phyloP scores from a whole-genome alignment of 2,888 invertebrate species.

The Charanyca ferruginea region DNA sequence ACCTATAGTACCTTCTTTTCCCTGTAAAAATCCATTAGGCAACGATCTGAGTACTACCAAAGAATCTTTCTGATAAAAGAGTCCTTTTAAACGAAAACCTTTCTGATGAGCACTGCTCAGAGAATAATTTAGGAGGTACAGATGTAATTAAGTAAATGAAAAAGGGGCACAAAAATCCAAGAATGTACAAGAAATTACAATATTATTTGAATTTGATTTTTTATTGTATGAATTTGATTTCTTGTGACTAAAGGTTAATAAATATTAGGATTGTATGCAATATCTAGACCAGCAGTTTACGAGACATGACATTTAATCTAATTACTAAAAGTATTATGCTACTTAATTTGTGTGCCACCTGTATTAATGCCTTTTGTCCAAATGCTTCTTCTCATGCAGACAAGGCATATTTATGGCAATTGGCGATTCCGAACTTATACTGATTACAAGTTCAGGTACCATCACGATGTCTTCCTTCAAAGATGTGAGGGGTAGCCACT shows the following conservation, averaged over 20 bases:
- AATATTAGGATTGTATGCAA: background rate
- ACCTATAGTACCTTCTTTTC: constrained; percentile 25
- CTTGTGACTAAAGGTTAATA: background rate
- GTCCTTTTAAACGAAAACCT: constrained; percentile 9
- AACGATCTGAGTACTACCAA: constrained; percentile 11
- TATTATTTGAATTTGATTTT: background rate
- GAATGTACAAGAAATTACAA: too few species aligned
- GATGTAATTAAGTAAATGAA: constrained; percentile 19
- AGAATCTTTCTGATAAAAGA: constrained; percentile 26
- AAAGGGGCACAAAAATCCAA: background rate
- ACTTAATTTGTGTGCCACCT: too few species aligned
- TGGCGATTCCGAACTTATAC: too few species aligned
- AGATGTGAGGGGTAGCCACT: too few species aligned
- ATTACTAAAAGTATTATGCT: too few species aligned
- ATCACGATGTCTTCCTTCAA: too few species aligned
- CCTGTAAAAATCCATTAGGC: constrained; percentile 28
- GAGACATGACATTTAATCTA: too few species aligned
- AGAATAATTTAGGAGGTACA: constrained; percentile 35
- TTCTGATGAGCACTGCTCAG: constrained; percentile 3
- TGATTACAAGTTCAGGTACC: too few species aligned
- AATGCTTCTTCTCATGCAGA: too few species aligned
- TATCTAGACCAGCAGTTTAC: too few species aligned
- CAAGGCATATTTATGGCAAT: too few species aligned
- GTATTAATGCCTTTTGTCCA: too few species aligned
- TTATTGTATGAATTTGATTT: background rate